phyloP scores from a whole-genome alignment of 2,797 vertebrate genomes.

The Onychomys torridus region DNA sequence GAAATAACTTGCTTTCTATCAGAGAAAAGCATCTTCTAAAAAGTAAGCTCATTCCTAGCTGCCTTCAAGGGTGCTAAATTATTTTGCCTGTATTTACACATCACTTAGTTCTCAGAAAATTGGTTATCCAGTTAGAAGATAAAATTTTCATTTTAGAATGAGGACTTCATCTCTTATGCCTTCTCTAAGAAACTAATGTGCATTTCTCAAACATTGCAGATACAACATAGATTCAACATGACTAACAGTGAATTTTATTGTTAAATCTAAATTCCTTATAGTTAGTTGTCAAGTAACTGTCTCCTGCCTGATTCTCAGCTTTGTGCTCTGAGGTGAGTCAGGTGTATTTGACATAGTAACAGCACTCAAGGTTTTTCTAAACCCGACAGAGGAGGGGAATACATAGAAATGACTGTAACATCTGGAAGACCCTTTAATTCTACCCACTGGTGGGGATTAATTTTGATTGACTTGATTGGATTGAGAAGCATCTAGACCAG shows the following conservation, averaged over 20 bases:
- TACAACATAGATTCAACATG: not conserved
- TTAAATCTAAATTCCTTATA: constrained; percentile 21
- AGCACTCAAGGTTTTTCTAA: not conserved
- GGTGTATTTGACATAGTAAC: not conserved
- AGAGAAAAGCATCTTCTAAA: constrained; percentile 13
- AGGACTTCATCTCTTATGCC: constrained; percentile 1
- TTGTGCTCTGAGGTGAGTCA: not conserved
- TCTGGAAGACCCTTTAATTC: not conserved
- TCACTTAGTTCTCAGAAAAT: constrained; percentile 16
- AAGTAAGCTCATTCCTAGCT: not conserved
- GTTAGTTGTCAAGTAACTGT: not conserved
- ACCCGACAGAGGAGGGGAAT: constrained; percentile 13
- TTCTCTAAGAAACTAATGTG: not conserved
- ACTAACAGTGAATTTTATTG: not conserved
- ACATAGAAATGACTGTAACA: not conserved
- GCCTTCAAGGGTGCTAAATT: not conserved
- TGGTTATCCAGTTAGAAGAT: constrained; percentile 4
- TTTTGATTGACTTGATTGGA: not conserved
- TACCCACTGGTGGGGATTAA: not conserved
- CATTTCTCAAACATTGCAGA: not conserved
- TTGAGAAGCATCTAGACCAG: not conserved
- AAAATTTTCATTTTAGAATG: not conserved
- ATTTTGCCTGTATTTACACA: not conserved
- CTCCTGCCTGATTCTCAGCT: not conserved
- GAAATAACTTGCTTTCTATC: not conserved